Evolutionary conservation across 2,888 invertebrate genomes (phyloP).

Genomic region (Pogonocherus hispidulus): DNA sequence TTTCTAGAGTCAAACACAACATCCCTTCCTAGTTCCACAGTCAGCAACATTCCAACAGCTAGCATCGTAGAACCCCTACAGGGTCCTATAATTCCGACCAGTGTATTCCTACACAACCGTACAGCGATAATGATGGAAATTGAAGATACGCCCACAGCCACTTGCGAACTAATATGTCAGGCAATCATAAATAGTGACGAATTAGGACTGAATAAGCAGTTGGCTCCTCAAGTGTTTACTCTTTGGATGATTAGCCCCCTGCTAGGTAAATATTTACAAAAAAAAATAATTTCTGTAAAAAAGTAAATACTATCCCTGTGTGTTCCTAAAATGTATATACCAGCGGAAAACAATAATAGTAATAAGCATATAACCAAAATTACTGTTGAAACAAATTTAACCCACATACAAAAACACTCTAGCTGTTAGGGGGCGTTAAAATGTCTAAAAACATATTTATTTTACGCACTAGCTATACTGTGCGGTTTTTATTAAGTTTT

Average conservation of each 20-base stretch:
- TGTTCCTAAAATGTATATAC: no score
- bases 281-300: background rate
- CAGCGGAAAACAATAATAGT: no score
- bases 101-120: slow-evolving; percentile 87
- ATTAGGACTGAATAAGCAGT: slow-evolving; percentile 82
- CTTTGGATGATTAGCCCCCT: slow-evolving; percentile 95
- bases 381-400: no score
- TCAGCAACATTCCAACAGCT: slow-evolving; percentile 31
- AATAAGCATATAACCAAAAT: no score
- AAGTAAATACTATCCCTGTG: no score
- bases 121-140: slow-evolving; percentile 88
- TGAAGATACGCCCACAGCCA: slow-evolving; percentile 80
- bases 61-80: slow-evolving; percentile 31
- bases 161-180: slow-evolving; percentile 72
- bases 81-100: slow-evolving; percentile 72
- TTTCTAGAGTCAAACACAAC: slow-evolving; percentile 43
- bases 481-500: no score
- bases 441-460: no score
- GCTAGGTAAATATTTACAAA: slow-evolving; percentile 81
- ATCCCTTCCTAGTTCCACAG: slow-evolving; percentile 28
- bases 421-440: no score
- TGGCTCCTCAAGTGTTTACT: slow-evolving; percentile 89
- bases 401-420: no score
- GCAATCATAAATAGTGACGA: slow-evolving; percentile 82
- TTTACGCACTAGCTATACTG: no score